Evolutionary conservation across 2,113 vertebrate genomes (phyloP).

Genomic region (Burhinus bistriatus): DNA sequence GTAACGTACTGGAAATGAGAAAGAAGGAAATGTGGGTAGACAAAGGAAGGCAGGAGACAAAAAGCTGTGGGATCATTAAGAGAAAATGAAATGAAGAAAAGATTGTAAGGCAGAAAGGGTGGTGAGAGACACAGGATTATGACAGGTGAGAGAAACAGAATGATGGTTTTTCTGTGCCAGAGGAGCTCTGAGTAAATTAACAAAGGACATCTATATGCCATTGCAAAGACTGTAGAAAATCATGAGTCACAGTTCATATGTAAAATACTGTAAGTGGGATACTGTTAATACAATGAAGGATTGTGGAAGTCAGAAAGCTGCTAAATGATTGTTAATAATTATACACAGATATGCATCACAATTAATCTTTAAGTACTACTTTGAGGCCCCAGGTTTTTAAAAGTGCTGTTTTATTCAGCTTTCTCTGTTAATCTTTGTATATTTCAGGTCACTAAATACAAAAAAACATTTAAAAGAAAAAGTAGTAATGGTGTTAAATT

Average conservation of each 20-base stretch:
- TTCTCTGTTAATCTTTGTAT: conserved; percentile 37
- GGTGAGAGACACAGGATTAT: neutral
- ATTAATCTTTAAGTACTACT: conserved; percentile 41
- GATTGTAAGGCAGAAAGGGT: neutral
- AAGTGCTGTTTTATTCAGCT: conserved; percentile 26
- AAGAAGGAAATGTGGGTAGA: neutral
- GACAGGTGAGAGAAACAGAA: conserved; percentile 37
- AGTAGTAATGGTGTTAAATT: conserved; percentile 53
- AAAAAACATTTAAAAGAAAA: conserved; percentile 31
- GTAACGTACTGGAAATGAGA: neutral
- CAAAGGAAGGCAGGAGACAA: neutral
- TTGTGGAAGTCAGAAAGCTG: conserved; percentile 10
- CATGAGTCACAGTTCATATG: conserved; percentile 41
- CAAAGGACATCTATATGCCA: conserved; percentile 10
- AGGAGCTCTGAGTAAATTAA: conserved; percentile 16
- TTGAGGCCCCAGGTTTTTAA: neutral
- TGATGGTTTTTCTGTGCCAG: neutral
- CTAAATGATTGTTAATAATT: conserved; percentile 21
- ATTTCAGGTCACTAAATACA: conserved; percentile 48
- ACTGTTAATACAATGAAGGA: neutral
- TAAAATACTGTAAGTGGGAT: neutral
- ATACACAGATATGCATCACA: conserved; percentile 28
- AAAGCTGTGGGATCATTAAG: neutral
- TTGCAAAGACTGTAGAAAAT: neutral
- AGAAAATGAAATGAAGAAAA: neutral